Conservation (phyloP, 2,113 vertebrate genomes). For the Syngnathus typhle region DNA sequence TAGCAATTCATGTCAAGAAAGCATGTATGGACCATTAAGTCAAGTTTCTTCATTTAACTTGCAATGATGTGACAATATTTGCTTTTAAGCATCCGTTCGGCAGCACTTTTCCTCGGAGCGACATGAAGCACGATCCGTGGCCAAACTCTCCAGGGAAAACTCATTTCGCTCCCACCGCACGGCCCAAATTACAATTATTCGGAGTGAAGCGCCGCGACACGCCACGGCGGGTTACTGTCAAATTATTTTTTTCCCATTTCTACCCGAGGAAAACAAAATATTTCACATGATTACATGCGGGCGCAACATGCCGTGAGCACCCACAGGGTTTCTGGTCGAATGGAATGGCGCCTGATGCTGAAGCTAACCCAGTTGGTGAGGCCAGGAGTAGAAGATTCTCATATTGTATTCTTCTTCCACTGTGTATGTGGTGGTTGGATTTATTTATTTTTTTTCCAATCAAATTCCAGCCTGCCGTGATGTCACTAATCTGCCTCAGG, state of each 20-base stretch:
- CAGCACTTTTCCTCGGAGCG: constrained; percentile 23
- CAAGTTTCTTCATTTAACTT: background rate
- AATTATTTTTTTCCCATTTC: constrained; percentile 53
- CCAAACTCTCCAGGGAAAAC: constrained; percentile 38
- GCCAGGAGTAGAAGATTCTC: no score
- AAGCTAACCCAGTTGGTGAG: background rate
- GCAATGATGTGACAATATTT: constrained; percentile 1
- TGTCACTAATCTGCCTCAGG: no score
- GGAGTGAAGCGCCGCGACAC: constrained; percentile 35
- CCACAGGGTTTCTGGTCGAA: constrained; percentile 13
- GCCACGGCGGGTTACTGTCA: constrained; percentile 33
- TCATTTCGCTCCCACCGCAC: constrained; percentile 48
- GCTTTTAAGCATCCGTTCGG: constrained; percentile 4
- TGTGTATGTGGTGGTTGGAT: no score
- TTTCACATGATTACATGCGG: constrained; percentile 11
- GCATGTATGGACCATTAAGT: background rate
- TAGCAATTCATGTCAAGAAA: no score
- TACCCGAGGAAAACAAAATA: constrained; percentile 15
- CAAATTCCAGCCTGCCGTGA: no score
- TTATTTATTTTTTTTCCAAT: no score
- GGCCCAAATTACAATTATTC: constrained; percentile 45
- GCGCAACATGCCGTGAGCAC: background rate
- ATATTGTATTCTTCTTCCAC: no score
- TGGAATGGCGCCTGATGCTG: background rate
- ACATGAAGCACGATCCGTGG: constrained; percentile 29